phyloP scores from a whole-genome alignment of 2,113 vertebrate genomes.

The Ptilonorhynchus violaceus region DNA sequence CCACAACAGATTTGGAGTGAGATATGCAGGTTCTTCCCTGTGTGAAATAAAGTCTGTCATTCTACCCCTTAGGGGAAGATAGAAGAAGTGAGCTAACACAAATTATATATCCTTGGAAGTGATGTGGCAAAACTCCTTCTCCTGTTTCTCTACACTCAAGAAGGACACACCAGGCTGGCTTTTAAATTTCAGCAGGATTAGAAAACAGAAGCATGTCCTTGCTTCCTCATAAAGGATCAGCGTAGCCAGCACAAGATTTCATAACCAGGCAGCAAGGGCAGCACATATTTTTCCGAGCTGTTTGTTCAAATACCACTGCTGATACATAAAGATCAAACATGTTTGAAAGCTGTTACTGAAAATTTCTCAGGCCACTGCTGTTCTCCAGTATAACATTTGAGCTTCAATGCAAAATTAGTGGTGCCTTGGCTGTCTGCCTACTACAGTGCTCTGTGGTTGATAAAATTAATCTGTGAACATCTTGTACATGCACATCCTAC shows the following conservation, averaged over 20 bases:
- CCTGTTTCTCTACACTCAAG: neutral
- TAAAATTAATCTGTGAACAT: neutral
- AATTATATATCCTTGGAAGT: neutral
- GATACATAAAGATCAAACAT: neutral
- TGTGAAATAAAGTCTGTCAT: neutral
- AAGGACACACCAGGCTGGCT: neutral
- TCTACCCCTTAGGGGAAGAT: neutral
- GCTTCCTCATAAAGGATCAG: neutral
- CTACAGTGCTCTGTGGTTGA: neutral
- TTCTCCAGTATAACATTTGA: neutral
- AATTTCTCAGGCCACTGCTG: neutral
- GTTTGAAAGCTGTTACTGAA: neutral
- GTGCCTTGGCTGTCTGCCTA: neutral
- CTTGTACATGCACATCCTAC: neutral
- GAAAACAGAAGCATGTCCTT: neutral
- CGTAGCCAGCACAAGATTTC: neutral
- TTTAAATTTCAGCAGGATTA: neutral
- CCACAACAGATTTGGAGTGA: neutral
- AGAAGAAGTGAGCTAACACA: neutral
- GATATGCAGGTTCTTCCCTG: neutral
- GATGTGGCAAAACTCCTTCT: neutral
- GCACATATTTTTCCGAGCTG: neutral
- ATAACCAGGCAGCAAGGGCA: neutral
- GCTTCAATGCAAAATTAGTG: neutral
- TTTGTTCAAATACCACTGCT: neutral